Evolutionary conservation across 2,113 vertebrate species (phyloP), one percentile per base, ranked within the genome.

Genomic region (Pavo muticus): DNA sequence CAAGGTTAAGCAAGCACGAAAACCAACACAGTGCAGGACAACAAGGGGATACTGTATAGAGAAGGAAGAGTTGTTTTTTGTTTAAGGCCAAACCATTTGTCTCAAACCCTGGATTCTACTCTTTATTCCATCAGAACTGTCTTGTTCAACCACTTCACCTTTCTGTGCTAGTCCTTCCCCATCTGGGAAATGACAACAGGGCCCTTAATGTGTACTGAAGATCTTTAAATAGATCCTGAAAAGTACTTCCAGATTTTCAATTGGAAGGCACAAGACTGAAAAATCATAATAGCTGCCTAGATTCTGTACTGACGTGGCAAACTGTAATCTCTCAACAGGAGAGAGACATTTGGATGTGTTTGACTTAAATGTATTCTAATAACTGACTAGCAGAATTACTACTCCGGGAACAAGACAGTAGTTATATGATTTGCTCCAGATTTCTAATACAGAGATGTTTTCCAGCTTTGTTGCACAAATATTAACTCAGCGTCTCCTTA

Each of bases 211-310:
- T 60, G 52, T 93, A 50, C 85, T 88, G 91, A 80, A 87, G 84
- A 80, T 88, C 60, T 63, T 74, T 80, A 80, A 54, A 79, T 32
- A 47, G 68, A 54, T 77, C 59, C 87, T 90, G 87, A 27, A 65
- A 94, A 95, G 72, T 81, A 25, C 47, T 94, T 93, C 90, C 93
- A 75, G 85, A 74, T 86, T 92, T 80, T 68, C 87, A 59, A 90
- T 81, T 77, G 47, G 91, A 91, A 95, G 47, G 75, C 84, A 87
- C 59, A 85, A 65, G 50, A 91, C 19, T 84, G 72, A 78, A 83
- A 93, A 88, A 84, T 37, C 59, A 2, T 23, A 40, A 88, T 71
- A 69, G 42, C 91, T 93, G 87, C 78, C 17, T 45, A 52, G 68
- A 57, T 83, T 93, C 60, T 57, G 11, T 85, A 64, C 54, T 80